Base-by-base conservation (phyloP, 2,797 vertebrate genomes). In the Sus cebifrons region DNA sequence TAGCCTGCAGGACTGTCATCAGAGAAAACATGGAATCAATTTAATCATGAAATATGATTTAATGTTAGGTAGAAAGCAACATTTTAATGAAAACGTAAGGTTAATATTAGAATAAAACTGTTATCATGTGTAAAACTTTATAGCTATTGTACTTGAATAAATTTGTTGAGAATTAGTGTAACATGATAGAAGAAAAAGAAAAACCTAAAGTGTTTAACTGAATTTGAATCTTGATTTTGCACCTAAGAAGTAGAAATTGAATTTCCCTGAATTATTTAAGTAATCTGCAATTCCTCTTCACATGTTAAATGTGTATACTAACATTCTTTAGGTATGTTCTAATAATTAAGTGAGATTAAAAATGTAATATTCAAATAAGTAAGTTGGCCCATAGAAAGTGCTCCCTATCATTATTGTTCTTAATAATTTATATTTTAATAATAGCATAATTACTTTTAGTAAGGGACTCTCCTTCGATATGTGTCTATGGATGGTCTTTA, bases 301-400 rank as follows among this genome's bases (percentile, higher is more conserved):
- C 5, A 56, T 29, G 8, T 70, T 32, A 58, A 60, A 70, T 60
- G 11, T 68, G 8, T 71, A 13, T 20, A 64, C 11, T 92, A 68
- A 81, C 12, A 68, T 15, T 32, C 9, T 32, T 84, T 32, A 56
- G 12, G 0, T 27, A 40, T 14, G 0, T 21, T 40, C 25, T 54
- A 21, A 75, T 29, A 87, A 62, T 75, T 92, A 81, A 58, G 89
- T 58, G 15, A 70, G 49, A 87, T 91, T 13, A 32, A 88, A 95
- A 36, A 52, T 62, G 2, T 27, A 25, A 94, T 27, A 11, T 83
- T 73, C 40, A 82, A 23, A 36, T 17, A 32, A 40, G 7, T 54
- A 21, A 77, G 14, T 4, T 82, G 16, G 4, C 36, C 18, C 17
- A 68, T 20, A 85, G 15, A 70, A 94, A 92, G 20, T 64, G 1